Evolutionary conservation across 2,113 vertebrate genomes (phyloP).

Genomic region (Platycercus adscitus): DNA sequence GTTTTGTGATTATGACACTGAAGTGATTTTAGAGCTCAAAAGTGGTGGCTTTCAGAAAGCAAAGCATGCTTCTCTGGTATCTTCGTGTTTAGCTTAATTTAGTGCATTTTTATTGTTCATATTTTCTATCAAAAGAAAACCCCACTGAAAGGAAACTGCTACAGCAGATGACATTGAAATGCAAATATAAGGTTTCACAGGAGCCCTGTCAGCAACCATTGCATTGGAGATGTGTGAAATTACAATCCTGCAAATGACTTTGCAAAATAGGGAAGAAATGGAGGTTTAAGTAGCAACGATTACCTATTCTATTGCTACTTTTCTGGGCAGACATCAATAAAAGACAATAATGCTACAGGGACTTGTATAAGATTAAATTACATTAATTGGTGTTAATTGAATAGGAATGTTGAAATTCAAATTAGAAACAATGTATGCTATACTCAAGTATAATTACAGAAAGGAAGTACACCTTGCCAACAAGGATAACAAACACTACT

Average conservation of each 20-base stretch:
- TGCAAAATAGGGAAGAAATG: background rate
- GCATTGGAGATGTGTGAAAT: background rate
- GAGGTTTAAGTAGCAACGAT: background rate
- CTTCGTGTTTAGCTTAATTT: background rate
- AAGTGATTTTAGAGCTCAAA: background rate
- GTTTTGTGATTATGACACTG: background rate
- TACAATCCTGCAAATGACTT: background rate
- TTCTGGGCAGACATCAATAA: background rate
- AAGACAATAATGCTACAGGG: background rate
- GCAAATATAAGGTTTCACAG: background rate
- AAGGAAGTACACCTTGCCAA: background rate
- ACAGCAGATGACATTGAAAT: background rate
- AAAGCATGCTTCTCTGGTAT: background rate
- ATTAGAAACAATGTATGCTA: background rate
- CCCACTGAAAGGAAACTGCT: background rate
- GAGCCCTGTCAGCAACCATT: background rate
- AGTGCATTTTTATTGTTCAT: background rate
- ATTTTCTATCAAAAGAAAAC: background rate
- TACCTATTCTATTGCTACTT: background rate
- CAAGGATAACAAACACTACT: background rate
- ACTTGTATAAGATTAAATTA: background rate
- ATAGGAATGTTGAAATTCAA: background rate
- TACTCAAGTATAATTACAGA: background rate
- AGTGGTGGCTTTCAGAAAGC: background rate
- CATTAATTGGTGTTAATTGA: background rate